Evolutionary conservation across 2,113 vertebrate genomes (phyloP), one percentile per base, ranked within the genome.

Genomic region (Mirza zaza): DNA sequence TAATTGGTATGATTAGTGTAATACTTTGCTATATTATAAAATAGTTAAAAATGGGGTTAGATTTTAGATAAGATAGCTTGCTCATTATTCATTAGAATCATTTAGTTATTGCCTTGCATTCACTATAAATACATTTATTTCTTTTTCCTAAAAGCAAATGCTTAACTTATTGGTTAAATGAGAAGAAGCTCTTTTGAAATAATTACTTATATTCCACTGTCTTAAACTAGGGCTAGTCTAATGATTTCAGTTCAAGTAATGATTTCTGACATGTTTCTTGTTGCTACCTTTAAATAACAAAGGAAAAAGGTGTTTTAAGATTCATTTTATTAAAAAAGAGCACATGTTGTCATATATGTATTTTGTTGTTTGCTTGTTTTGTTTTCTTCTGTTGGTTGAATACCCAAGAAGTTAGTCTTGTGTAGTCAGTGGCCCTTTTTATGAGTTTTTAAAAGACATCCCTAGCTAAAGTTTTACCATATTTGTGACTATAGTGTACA

Each of bases 11-110:
- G 77, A 95, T 86, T 61, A 63, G 63, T 95, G 10, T 76, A 94
- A 90, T 94, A 70, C 34, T 95, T 90, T 70, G 34, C 67, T 90
- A 17, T 94, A 82, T 91, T 61, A 91, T 45, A 39, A 93, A 96
- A 94, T 96, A 94, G 94, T 97, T 97, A 87, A 96, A 96, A 82
- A 95, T 92, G 82, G 50, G 21, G 13, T 89, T 94, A 82, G 48
- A 82, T 36, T 81, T 61, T 95, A 86, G 93, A 75, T 65, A 88
- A 92, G 76, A 87, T 68, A 70, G 34, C 65, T 68, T 96, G 73
- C 45, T 83, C 75, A 63, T 91, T 87, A 89, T 57, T 96, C 59
- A 65, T 90, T 82, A 59, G 76, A 80, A 76, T 90, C 75, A 79
- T 75, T 68, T 96, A 57, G 13, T 94, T 88, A 68, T 50, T 82